phyloP scores from a whole-genome alignment of 2,888 invertebrate genomes.

The Agonopterix subpropinquella region DNA sequence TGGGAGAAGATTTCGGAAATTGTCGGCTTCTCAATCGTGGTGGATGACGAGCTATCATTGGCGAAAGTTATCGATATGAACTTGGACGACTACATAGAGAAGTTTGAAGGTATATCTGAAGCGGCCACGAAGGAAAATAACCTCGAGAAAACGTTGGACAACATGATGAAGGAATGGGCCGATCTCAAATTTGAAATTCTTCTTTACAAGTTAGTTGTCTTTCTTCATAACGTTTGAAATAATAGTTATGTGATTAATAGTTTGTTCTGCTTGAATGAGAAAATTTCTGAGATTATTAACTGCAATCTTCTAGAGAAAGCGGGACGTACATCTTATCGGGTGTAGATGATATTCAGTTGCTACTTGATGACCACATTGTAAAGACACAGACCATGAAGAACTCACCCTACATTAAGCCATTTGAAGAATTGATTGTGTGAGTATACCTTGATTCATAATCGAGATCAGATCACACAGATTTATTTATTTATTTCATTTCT shows the following conservation, averaged over 20 bases:
- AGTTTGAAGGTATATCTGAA: conserved; percentile 94
- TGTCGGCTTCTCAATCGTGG: conserved; percentile 93
- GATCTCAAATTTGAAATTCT: conserved; percentile 84
- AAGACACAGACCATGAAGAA: conserved; percentile 99
- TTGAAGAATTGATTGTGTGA: conserved; percentile 88
- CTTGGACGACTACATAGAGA: conserved; percentile 89
- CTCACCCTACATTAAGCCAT: conserved; percentile 96
- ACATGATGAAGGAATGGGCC: conserved; percentile 95
- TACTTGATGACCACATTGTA: conserved; percentile 96
- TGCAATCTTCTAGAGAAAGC: conserved; percentile 78
- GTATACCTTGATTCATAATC: conserved; percentile 26
- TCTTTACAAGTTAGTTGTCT: conserved; percentile 78
- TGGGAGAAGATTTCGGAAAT: conserved; percentile 97
- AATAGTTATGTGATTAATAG: neutral
- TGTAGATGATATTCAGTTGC: conserved; percentile 94
- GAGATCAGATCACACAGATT: no score
- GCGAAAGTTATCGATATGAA: conserved; percentile 93
- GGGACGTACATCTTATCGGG: conserved; percentile 93
- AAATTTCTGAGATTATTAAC: neutral
- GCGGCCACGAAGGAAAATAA: conserved; percentile 97
- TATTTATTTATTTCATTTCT: no score
- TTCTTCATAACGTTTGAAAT: neutral
- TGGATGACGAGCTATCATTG: conserved; percentile 88
- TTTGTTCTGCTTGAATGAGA: no score
- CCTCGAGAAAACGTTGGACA: conserved; percentile 89